These are phyloP conservation scores for Gambusia yucatana DNA, from an alignment of 2,797 vertebrate genomes.

Conservation along the genomic window DNA sequence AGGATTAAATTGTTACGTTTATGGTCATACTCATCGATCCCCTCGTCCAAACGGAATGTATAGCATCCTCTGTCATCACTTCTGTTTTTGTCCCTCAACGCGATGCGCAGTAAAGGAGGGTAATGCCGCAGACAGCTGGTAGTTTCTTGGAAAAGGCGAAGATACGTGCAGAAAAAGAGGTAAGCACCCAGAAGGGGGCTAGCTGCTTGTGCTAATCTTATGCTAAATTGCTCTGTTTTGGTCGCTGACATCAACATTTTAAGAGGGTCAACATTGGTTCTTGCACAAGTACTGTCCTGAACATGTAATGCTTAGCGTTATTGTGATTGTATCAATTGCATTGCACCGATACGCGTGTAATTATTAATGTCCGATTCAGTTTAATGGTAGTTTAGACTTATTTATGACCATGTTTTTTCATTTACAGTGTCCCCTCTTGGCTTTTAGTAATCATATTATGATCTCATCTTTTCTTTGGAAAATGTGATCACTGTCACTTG, in stretches of 20 bases:
- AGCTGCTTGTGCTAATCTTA: conserved; percentile 51
- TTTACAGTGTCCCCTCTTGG: not conserved
- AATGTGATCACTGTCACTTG: conserved; percentile 21
- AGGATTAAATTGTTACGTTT: conserved; percentile 61
- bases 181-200: conserved; percentile 63
- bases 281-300: not conserved
- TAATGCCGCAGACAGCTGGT: conserved; percentile 53
- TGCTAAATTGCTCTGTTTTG: conserved; percentile 58
- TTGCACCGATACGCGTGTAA: not conserved
- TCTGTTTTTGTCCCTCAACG: conserved; percentile 3
- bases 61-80: not conserved
- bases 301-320: not conserved
- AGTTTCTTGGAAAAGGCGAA: conserved; percentile 40
- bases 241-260: conserved; percentile 15
- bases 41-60: conserved; percentile 43
- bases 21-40: conserved; percentile 34
- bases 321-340: not conserved
- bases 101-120: conserved; percentile 22
- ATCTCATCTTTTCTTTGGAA: not conserved
- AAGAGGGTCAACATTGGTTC: not conserved
- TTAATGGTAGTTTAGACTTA: not conserved
- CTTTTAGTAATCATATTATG: rapidly evolving
- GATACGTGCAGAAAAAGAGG: conserved; percentile 59
- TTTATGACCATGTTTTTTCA: not conserved
- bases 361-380: not conserved